These are phyloP conservation scores for Panopea generosa DNA, from an alignment of 2,888 invertebrate species.

Conservation along the genomic window DNA sequence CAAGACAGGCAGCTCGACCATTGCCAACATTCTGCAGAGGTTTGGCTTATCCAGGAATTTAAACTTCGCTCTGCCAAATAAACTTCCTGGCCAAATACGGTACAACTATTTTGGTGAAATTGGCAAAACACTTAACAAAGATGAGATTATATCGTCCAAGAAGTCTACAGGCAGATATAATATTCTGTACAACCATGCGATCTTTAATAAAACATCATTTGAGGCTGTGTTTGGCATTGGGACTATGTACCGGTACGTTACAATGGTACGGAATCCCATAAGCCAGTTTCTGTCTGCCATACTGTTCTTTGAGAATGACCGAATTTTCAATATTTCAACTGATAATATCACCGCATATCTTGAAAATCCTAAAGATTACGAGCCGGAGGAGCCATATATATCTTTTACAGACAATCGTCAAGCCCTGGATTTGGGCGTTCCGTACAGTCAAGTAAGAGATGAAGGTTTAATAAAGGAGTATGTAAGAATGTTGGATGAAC, in stretches of 20 bases:
- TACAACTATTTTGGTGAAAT: constrained; percentile 68
- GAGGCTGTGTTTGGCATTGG: constrained; percentile 50
- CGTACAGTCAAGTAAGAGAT: constrained; percentile 37
- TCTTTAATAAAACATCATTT: constrained; percentile 68
- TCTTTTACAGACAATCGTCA: constrained; percentile 74
- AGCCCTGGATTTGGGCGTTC: constrained; percentile 74
- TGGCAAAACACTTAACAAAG: constrained; percentile 45
- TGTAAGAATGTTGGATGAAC: constrained; percentile 63
- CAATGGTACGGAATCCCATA: constrained; percentile 68
- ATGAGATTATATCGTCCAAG: constrained; percentile 35
- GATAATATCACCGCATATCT: constrained; percentile 64
- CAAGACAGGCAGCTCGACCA: constrained; percentile 77
- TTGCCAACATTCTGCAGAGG: constrained; percentile 74
- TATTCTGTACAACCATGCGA: constrained; percentile 75
- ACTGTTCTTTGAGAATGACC: constrained; percentile 60
- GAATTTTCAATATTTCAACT: constrained; percentile 27
- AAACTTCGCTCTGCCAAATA: constrained; percentile 73
- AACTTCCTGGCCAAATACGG: constrained; percentile 40
- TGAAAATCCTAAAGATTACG: constrained; percentile 63
- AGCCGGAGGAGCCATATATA: constrained; percentile 56
- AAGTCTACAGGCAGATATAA: constrained; percentile 53
- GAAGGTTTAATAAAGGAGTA: constrained; percentile 54
- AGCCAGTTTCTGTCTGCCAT: constrained; percentile 67
- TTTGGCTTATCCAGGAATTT: constrained; percentile 65
- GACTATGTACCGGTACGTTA: constrained; percentile 62